Conservation (phyloP, 2,797 vertebrate genomes). For the Podarcis siculus region DNA sequence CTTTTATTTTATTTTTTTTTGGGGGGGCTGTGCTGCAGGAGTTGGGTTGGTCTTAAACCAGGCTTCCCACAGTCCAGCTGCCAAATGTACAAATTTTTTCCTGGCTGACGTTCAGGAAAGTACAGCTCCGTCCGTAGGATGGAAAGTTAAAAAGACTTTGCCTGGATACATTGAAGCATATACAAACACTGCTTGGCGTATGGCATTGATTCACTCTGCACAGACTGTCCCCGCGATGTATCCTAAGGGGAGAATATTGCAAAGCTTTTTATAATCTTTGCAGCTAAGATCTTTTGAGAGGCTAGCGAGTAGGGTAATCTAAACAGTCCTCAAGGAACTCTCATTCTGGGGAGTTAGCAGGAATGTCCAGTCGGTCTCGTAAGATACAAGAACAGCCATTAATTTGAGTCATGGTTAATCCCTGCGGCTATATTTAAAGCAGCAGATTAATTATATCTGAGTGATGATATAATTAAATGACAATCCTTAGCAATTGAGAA, state of each 20-base stretch:
- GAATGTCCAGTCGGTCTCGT: background rate
- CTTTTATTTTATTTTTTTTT: conserved; percentile 64
- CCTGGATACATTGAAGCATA: conserved; percentile 95
- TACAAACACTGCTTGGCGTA: conserved; percentile 85
- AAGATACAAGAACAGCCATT: background rate
- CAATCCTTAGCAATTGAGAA: conserved; percentile 8
- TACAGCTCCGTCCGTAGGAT: conserved; percentile 86
- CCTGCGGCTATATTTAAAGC: background rate
- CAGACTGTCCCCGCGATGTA: conserved; percentile 70
- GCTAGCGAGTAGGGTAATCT: conserved; percentile 41
- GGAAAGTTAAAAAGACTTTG: conserved; percentile 94
- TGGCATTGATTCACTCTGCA: conserved; percentile 75
- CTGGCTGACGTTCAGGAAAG: conserved; percentile 98
- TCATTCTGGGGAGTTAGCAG: conserved; percentile 38
- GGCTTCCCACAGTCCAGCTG: conserved; percentile 91
- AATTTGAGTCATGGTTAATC: background rate
- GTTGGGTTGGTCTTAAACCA: conserved; percentile 80
- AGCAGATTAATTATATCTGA: conserved; percentile 20
- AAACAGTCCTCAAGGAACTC: background rate
- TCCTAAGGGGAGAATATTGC: conserved; percentile 66
- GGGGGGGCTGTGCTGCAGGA: conserved; percentile 65
- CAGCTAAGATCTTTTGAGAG: conserved; percentile 32
- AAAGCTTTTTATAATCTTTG: conserved; percentile 56
- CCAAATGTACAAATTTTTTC: conserved; percentile 95
- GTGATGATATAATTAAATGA: conserved; percentile 20